Evolutionary conservation across 2,113 vertebrate species (phyloP).

Genomic region (Nannospalax galili): DNA sequence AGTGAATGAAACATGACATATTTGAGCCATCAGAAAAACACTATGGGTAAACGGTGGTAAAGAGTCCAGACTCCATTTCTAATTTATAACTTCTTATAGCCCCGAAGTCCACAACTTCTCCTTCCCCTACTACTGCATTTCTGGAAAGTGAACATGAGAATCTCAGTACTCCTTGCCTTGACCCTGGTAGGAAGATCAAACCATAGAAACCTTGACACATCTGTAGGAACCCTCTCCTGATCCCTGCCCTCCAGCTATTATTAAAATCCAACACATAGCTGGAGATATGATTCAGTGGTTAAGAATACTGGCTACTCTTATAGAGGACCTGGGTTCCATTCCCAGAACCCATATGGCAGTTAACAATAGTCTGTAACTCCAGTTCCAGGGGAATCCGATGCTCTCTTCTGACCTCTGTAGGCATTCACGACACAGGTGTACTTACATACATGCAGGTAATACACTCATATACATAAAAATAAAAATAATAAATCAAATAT

Average conservation of each 20-base stretch:
- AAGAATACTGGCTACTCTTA: no score
- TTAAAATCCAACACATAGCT: neutral
- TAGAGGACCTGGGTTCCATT: no score
- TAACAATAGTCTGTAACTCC: no score
- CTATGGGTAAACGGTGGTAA: neutral
- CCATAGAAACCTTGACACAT: neutral
- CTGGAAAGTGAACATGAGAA: neutral
- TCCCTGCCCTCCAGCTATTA: neutral
- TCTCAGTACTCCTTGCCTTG: neutral
- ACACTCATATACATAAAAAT: no score
- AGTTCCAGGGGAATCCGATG: no score
- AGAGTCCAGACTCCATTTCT: neutral
- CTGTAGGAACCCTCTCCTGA: neutral
- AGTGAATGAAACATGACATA: slow-evolving; percentile 9
- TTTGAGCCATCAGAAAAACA: neutral
- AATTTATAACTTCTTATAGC: neutral
- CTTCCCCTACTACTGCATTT: neutral
- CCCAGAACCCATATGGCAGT: no score
- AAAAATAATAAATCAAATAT: no score
- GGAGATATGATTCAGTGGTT: no score
- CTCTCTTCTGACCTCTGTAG: no score
- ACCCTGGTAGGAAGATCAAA: neutral
- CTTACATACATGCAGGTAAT: no score
- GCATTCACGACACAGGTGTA: no score
- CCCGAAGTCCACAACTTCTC: neutral